Evolutionary conservation across 1,140 invertebrate species (phyloP).

Genomic region (Amyelois transitella): DNA sequence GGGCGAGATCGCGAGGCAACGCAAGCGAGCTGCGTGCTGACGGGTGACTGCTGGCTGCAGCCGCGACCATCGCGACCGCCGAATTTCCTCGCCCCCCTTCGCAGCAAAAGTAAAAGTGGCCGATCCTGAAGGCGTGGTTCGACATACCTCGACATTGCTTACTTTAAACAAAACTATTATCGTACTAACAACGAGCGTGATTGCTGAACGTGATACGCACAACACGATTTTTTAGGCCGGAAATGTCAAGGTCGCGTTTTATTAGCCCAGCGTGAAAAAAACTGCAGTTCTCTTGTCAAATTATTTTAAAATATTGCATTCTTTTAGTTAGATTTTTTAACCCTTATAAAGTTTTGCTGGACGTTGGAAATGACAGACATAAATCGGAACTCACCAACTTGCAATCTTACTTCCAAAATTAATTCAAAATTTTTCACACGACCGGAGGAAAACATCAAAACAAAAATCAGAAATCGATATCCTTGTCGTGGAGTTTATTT

Average conservation of each 20-base stretch:
- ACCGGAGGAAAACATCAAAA: too few species aligned
- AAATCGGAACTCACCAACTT: too few species aligned
- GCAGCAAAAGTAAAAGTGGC: slow-evolving; percentile 63
- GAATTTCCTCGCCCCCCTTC: slow-evolving; percentile 51
- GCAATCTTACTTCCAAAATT: too few species aligned
- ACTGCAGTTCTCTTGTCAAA: background rate
- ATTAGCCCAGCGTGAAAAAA: slow-evolving; percentile 4
- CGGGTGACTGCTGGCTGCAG: slow-evolving; percentile 36
- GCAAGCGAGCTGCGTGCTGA: slow-evolving; percentile 34
- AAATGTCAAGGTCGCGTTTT: slow-evolving; percentile 25
- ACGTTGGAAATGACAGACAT: too few species aligned
- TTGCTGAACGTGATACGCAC: slow-evolving; percentile 14
- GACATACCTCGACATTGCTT: slow-evolving; percentile 29
- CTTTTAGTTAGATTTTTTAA: too few species aligned
- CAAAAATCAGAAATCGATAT: too few species aligned
- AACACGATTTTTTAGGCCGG: slow-evolving; percentile 14
- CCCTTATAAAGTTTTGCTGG: too few species aligned
- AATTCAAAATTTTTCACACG: too few species aligned
- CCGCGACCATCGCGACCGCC: slow-evolving; percentile 24
- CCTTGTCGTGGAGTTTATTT: too few species aligned
- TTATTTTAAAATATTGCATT: too few species aligned
- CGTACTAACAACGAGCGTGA: slow-evolving; percentile 23
- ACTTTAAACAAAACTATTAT: slow-evolving; percentile 17
- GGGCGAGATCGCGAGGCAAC: slow-evolving; percentile 23
- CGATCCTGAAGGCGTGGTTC: slow-evolving; percentile 53